A percentile compares a stretch with the other conserved stretches of the same genome.
phyloP scores from a whole-genome alignment of 2,888 invertebrate genomes.

The Anthrax anthrax region DNA sequence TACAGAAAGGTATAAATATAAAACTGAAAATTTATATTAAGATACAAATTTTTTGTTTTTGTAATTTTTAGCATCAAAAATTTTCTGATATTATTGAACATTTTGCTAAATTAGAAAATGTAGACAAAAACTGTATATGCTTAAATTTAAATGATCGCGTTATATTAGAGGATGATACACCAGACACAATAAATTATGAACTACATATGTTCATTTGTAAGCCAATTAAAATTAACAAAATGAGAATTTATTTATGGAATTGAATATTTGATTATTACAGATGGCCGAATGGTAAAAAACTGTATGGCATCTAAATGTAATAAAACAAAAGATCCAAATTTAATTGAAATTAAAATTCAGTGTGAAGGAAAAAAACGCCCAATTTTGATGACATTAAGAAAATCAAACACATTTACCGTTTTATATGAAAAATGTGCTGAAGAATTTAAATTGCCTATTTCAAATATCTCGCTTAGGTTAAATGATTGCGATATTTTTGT shows the following conservation, averaged over 20 bases:
- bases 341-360: slow-evolving; percentile 26
- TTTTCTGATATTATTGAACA: slow-evolving; percentile 21
- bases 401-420: slow-evolving; percentile 21
- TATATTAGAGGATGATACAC: slow-evolving; percentile 20
- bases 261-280: not conserved
- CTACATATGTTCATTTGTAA: slow-evolving; percentile 23
- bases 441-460: slow-evolving; percentile 19
- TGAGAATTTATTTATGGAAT: not conserved
- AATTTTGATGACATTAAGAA: slow-evolving; percentile 19
- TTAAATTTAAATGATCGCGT: slow-evolving; percentile 21
- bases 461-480: slow-evolving; percentile 6
- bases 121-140: slow-evolving; percentile 16
- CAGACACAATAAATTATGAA: slow-evolving; percentile 22
- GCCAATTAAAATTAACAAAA: slow-evolving; percentile 4
- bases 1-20: slow-evolving; percentile 14
- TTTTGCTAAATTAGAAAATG: slow-evolving; percentile 22
- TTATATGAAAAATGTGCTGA: slow-evolving; percentile 26
- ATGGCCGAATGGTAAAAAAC: slow-evolving; percentile 2
- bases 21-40: not conserved
- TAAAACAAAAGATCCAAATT: slow-evolving; percentile 10
- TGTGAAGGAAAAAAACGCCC: slow-evolving; percentile 23
- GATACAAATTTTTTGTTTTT: not conserved
- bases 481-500: not conserved
- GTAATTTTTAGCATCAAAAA: slow-evolving; percentile 19
- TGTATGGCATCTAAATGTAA: not conserved